Evolutionary conservation across 1,140 invertebrate species (phyloP), one percentile per base, ranked within the genome.

Genomic region (Heliconius hewitsoni): DNA sequence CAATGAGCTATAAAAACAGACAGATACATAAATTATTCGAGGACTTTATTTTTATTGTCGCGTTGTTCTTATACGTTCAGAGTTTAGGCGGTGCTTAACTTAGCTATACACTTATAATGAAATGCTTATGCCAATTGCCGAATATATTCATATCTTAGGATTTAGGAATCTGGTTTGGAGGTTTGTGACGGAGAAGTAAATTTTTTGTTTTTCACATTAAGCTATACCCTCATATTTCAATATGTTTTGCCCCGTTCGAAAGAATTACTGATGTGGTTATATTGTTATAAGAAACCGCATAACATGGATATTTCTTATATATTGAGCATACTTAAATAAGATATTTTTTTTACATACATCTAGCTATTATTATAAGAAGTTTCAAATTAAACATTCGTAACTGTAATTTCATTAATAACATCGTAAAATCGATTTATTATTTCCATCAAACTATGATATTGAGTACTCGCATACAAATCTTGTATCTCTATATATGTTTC

Each of bases 221-320:
- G 50, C 60, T 71, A 84, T 85, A 92, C 90, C 90, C 85, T 90
- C 88, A 90, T 93, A 92, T 89, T 89, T 91, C 86, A 90, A 84
- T 78, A 85, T 81, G 83, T 87, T 83, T 85, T 86, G 34, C 34
- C 34, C 1, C 6, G 83, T 89, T 87, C 81, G 86, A 86, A 86
- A 80, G 83, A 85, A 87, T 89, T 86, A 82, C 78, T 81, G 81
- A 86, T 83, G 85, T 79, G 85, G 81, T 84, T 83, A 81, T 85
- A 77, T 86, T 79, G 84, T 76, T 84, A 82, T 82, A 81, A 83
- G 82, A 81, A 84, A 85, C 78, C 78, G 27, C 80, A 72, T n/a
- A 71, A 50, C 37, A 50, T 76, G 23, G 30, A 71, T 16, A 60
- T 66, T 66, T 30, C 27, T 16, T 66, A 30, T 27, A 66, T 66